Conservation (phyloP, 2,113 vertebrate genomes). For the Podarcis muralis region DNA sequence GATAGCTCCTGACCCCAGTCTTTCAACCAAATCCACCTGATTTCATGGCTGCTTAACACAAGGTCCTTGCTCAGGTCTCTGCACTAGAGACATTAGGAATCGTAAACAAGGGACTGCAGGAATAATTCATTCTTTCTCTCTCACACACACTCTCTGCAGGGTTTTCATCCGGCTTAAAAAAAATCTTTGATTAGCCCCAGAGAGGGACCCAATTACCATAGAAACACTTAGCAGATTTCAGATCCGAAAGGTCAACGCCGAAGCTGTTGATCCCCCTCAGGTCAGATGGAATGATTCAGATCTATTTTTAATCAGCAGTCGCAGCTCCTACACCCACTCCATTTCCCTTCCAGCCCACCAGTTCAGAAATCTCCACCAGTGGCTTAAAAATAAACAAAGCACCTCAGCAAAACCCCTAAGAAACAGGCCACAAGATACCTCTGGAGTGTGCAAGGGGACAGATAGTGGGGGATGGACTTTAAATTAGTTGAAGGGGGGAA, state of each 20-base stretch:
- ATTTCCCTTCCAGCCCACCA: background rate
- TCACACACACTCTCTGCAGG: constrained; percentile 10
- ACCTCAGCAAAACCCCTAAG: too few species aligned
- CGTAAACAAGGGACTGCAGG: constrained; percentile 35
- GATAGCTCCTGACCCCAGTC: too few species aligned
- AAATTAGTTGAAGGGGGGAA: too few species aligned
- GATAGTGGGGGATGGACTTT: too few species aligned
- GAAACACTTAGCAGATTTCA: constrained; percentile 66
- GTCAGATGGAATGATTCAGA: constrained; percentile 63
- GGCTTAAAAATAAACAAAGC: background rate
- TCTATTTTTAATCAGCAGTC: constrained; percentile 67
- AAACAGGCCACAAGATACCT: background rate
- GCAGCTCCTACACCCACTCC: background rate
- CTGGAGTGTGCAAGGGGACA: background rate
- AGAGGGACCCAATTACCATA: constrained; percentile 64
- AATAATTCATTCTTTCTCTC: constrained; percentile 34
- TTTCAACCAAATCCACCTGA: background rate
- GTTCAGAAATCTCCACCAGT: background rate
- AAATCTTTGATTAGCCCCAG: constrained; percentile 59
- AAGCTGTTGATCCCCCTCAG: constrained; percentile 46
- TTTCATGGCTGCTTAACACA: background rate
- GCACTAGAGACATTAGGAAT: background rate
- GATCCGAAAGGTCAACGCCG: constrained; percentile 62
- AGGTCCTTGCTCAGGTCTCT: background rate
- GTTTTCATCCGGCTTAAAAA: constrained; percentile 22